phyloP scores from a whole-genome alignment of 2,888 invertebrate species.

The Philereme vetulata region DNA sequence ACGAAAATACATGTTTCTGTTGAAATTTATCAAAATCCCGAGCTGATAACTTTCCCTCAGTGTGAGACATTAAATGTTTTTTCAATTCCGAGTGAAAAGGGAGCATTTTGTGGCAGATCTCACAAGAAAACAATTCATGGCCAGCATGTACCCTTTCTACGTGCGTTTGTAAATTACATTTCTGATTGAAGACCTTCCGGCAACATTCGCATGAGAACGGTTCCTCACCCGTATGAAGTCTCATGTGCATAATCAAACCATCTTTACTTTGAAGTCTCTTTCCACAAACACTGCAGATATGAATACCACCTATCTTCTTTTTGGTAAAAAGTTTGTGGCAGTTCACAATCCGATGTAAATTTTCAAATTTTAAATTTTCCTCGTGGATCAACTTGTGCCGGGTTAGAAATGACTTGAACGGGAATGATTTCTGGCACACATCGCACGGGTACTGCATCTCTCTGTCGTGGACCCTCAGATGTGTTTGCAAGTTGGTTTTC shows the following conservation, averaged over 20 bases:
- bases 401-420: conserved; percentile 9
- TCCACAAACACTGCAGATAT: conserved; percentile 12
- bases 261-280: conserved; percentile 5
- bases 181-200: conserved; percentile 12
- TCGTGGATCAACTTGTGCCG: conserved; percentile 20
- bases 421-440: conserved; percentile 15
- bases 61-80: conserved; percentile 3
- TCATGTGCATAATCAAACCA: conserved; percentile 13
- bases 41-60: background rate
- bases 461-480: conserved; percentile 18
- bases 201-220: conserved; percentile 17
- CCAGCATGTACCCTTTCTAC: conserved; percentile 16
- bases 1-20: conserved; percentile 11
- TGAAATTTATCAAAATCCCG: conserved; percentile 18
- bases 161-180: conserved; percentile 19
- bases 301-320: background rate
- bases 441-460: conserved; percentile 18
- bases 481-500: conserved; percentile 17
- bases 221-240: conserved; percentile 7
- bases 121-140: conserved; percentile 13
- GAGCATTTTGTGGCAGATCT: conserved; percentile 12
- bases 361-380: conserved; percentile 6
- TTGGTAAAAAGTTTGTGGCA: conserved; percentile 17
- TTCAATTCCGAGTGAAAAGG: conserved; percentile 9
- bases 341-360: conserved; percentile 5